Percentiles rank a stretch among this genome's conserved stretches.
phyloP scores from a whole-genome alignment of 2,797 vertebrate genomes.

The Lacerta bilineata region DNA sequence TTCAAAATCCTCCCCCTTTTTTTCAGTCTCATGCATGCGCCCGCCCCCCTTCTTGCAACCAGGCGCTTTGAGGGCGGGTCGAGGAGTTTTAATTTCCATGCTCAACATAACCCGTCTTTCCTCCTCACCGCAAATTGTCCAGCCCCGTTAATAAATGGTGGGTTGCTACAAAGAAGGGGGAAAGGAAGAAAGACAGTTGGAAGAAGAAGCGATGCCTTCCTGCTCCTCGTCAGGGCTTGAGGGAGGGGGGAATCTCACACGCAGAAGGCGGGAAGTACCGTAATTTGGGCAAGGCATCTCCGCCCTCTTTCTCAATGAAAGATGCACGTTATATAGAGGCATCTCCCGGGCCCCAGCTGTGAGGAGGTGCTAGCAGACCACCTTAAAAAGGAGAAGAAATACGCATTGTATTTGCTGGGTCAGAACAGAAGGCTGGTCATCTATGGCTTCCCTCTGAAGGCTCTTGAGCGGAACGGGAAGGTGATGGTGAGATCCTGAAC shows the following conservation, averaged over 20 bases:
- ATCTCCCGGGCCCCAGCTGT: no score
- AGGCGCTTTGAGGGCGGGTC: not conserved
- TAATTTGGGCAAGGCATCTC: not conserved
- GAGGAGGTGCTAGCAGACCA: no score
- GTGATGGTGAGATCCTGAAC: not conserved
- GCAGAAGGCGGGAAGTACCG: not conserved
- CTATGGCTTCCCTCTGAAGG: not conserved
- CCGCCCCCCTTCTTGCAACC: no score
- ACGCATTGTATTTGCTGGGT: not conserved
- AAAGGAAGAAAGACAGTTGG: no score
- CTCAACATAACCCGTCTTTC: not conserved
- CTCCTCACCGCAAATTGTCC: not conserved
- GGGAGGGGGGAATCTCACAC: not conserved
- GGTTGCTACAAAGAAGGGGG: not conserved
- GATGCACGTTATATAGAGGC: not conserved
- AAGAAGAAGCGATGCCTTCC: not conserved
- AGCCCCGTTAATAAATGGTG: not conserved
- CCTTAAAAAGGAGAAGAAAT: no score
- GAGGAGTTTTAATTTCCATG: no score
- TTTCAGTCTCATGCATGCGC: no score
- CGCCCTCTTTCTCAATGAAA: not conserved
- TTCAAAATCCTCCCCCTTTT: not conserved
- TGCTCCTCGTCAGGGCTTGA: no score
- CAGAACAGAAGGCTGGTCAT: no score
- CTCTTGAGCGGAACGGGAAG: no score